Evolutionary conservation across 2,113 vertebrate species (phyloP), one percentile per base, ranked within the genome.

Genomic region (Charina bottae): DNA sequence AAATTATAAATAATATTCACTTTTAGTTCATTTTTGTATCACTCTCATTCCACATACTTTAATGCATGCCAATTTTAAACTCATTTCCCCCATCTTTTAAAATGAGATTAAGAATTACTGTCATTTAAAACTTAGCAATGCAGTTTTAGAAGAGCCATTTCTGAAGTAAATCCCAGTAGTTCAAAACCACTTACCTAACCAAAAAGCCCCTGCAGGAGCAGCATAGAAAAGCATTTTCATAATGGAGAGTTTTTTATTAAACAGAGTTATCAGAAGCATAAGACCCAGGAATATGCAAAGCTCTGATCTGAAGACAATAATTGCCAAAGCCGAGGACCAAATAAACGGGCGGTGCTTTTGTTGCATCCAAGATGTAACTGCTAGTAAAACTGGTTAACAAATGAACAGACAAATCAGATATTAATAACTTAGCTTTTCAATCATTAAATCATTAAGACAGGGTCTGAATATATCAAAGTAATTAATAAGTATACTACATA

Each of bases 281-380:
- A 99, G 97, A 83, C 99, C 99, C 93, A 99, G 93, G 59, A 99
- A 96, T 93, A 99, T 96, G 96, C 98, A 98, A 54, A 99, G 98
- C 94, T 99, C 99, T 0, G 98, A 98, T 56, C 99, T 97, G 97
- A 99, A 99, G 95, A 99, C 97, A 15, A 99, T 97, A 94, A 99
- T 98, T 72, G 97, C 98, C 4, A 99, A 96, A 8, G 99, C 98
- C 1, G 99, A 99, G 91, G 98, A 98, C 97, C 97, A 95, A 96
- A 99, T 95, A 96, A 99, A 99, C 0, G 92, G 90, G 9, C 97
- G 95, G 21, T 98, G 96, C 60, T 96, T 97, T 90, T 98, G 98
- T 93, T 97, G 97, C 97, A 99, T 98, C 99, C 99, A 99, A 72
- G 97, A 98, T 0, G 97, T 98, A 93, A 99, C 97, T 0, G 99